phyloP scores from a whole-genome alignment of 2,113 vertebrate species.

The Pycnonotus jocosus region DNA sequence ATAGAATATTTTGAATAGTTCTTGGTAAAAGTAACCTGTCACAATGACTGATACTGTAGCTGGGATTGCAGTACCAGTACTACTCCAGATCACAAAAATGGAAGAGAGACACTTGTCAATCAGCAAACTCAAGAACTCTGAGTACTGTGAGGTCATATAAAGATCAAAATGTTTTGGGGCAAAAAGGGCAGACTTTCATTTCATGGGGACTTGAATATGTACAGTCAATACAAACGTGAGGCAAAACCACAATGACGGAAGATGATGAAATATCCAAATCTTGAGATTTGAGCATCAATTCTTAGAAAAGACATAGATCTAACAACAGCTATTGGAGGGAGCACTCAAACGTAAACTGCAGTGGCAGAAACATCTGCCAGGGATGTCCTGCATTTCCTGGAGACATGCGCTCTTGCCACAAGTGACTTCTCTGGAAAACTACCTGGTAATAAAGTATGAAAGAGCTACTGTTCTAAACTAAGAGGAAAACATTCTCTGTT shows the following conservation, averaged over 20 bases:
- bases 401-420: not conserved
- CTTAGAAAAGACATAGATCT: not conserved
- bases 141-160: not conserved
- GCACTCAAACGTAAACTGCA: not conserved
- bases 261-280: not conserved
- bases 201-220: not conserved
- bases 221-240: not conserved
- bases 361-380: not conserved
- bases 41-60: not conserved
- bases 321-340: not conserved
- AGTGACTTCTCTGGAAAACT: not conserved
- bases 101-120: not conserved
- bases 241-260: not conserved
- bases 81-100: not conserved
- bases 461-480: not conserved
- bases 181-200: not conserved
- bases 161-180: not conserved
- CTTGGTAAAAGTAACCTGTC: not conserved
- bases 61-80: not conserved
- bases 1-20: not conserved
- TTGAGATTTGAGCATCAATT: not conserved
- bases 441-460: not conserved
- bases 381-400: not conserved
- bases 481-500: conserved; percentile 16
- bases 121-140: not conserved